Conservation (phyloP, 2,113 vertebrate genomes). For the Phrynocephalus versicolor region DNA sequence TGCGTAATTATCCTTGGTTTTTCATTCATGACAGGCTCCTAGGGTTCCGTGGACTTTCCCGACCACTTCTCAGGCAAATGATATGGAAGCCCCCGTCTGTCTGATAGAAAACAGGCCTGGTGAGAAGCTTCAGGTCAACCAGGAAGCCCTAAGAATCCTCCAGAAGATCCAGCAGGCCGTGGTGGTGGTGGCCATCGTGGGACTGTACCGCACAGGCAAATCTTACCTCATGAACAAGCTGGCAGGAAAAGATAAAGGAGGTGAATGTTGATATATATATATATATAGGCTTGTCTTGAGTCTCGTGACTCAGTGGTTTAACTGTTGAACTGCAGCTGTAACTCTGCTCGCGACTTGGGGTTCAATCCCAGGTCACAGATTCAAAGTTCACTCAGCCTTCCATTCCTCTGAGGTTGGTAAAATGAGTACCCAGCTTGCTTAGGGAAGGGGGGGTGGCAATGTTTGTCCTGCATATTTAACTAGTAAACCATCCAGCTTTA, state of each 20-base stretch:
- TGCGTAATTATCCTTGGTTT: background rate
- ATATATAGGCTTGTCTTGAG: too few relatives aligned
- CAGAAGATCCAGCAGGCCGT: slow-evolving; percentile 35
- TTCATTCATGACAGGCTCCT: background rate
- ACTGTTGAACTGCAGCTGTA: too few relatives aligned
- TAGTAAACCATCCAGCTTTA: too few relatives aligned
- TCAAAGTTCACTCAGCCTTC: too few relatives aligned
- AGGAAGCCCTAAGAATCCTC: slow-evolving; percentile 33
- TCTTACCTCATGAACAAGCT: slow-evolving; percentile 65
- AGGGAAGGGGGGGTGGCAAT: too few relatives aligned
- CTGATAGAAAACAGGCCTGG: slow-evolving; percentile 44
- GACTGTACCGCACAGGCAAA: slow-evolving; percentile 53
- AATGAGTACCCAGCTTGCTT: too few relatives aligned
- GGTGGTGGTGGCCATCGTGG: slow-evolving; percentile 61
- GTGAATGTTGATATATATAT: slow-evolving; percentile 42
- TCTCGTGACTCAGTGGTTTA: too few relatives aligned
- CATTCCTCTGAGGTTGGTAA: too few relatives aligned
- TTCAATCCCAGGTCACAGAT: too few relatives aligned
- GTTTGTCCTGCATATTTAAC: too few relatives aligned
- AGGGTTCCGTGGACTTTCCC: too few relatives aligned
- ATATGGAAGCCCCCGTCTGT: slow-evolving; percentile 39
- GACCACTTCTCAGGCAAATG: background rate
- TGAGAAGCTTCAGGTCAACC: slow-evolving; percentile 29
- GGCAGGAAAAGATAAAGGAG: slow-evolving; percentile 26
- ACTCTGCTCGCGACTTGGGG: too few relatives aligned